phyloP scores from a whole-genome alignment of 2,113 vertebrate species.

The Tylochromis polylepis region DNA sequence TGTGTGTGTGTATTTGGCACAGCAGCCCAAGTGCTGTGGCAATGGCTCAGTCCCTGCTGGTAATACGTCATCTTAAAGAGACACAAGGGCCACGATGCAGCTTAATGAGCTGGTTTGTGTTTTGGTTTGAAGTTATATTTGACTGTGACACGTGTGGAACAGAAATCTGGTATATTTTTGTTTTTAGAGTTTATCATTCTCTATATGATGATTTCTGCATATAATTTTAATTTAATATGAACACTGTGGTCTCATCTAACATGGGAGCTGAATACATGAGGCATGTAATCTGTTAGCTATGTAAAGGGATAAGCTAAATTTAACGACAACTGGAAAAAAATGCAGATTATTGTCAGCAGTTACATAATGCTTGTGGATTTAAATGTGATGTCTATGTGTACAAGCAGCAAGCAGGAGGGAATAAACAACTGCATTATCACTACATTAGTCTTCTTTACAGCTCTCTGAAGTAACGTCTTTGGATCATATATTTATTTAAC shows the following conservation, averaged over 20 bases:
- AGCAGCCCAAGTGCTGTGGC: constrained; percentile 63
- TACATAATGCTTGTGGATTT: background rate
- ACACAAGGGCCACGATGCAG: constrained; percentile 41
- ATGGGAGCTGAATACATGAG: background rate
- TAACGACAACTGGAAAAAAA: background rate
- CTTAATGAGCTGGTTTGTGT: constrained; percentile 3
- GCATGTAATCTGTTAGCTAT: background rate
- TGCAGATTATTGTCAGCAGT: background rate
- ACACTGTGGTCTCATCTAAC: background rate
- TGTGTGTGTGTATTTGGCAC: constrained; percentile 58
- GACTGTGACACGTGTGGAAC: background rate
- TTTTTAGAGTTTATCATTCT: background rate
- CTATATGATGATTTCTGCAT: background rate
- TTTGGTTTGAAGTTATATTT: background rate
- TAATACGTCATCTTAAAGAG: constrained; percentile 56
- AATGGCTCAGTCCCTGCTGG: constrained; percentile 47
- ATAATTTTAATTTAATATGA: background rate
- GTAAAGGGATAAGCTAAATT: background rate
- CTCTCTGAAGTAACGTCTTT: background rate
- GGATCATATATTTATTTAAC: background rate
- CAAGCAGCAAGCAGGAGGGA: background rate
- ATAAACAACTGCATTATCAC: background rate
- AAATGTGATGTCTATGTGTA: background rate
- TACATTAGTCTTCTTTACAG: background rate
- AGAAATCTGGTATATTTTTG: background rate